Evolutionary conservation across 2,888 invertebrate species (phyloP).

Genomic region (Euplexia lucipara): DNA sequence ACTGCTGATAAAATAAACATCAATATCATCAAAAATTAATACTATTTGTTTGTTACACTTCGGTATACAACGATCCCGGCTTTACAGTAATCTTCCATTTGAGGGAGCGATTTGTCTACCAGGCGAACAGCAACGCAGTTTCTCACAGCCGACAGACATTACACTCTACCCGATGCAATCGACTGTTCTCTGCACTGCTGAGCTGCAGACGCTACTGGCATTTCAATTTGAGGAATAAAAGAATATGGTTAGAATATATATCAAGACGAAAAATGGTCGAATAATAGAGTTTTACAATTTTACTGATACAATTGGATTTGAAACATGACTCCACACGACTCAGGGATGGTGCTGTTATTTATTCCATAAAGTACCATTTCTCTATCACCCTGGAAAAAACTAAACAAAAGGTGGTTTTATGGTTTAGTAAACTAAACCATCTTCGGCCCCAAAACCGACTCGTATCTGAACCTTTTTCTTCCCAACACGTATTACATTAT

Average conservation of each 20-base stretch:
- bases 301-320: too few species aligned
- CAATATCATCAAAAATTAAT: not conserved
- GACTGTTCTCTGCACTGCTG: conserved; percentile 46
- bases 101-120: conserved; percentile 87
- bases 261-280: not conserved
- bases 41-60: conserved; percentile 45
- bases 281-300: not conserved
- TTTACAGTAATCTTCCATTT: conserved; percentile 85
- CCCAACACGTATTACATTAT: too few species aligned
- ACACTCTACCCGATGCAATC: conserved; percentile 56
- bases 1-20: too few species aligned
- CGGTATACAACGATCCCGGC: conserved; percentile 63
- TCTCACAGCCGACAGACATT: conserved; percentile 58
- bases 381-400: too few species aligned
- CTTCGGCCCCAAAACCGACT: too few species aligned
- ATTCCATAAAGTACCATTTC: too few species aligned
- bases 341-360: too few species aligned
- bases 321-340: too few species aligned
- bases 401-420: too few species aligned
- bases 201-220: conserved; percentile 20
- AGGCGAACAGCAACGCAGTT: conserved; percentile 78
- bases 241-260: conserved; percentile 9
- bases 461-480: too few species aligned
- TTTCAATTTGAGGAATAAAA: conserved; percentile 43
- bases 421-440: too few species aligned